Evolutionary conservation across 2,797 vertebrate genomes (phyloP).

Genomic region (Ibycter americanus): DNA sequence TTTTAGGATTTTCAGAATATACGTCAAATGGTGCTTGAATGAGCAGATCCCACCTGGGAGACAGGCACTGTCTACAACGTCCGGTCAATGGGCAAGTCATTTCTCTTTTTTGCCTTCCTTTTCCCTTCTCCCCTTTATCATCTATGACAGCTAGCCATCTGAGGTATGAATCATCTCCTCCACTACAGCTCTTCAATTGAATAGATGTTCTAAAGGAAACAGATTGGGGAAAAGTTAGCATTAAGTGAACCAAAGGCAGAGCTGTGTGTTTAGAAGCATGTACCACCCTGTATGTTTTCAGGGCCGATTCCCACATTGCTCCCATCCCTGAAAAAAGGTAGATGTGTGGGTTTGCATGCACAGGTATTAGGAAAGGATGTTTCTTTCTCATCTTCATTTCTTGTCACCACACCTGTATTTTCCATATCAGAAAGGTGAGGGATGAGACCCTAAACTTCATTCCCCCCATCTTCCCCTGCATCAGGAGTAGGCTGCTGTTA

Average conservation of each 20-base stretch:
- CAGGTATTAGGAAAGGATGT: background rate
- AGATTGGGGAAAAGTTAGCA: background rate
- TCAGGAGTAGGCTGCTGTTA: background rate
- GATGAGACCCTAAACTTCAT: background rate
- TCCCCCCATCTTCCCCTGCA: background rate
- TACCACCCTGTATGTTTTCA: background rate
- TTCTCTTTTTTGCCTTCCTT: background rate
- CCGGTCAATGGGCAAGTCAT: background rate
- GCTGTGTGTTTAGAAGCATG: background rate
- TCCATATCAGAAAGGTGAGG: background rate
- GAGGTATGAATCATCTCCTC: conserved; percentile 37
- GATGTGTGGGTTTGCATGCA: rapidly evolving
- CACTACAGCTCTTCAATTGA: conserved; percentile 13
- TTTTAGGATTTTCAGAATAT: background rate
- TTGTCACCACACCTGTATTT: background rate
- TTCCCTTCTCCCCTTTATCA: background rate
- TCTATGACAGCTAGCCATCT: background rate
- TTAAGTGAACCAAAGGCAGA: background rate
- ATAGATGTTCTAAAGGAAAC: background rate
- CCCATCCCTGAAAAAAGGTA: background rate
- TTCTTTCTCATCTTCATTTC: background rate
- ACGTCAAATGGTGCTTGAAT: background rate
- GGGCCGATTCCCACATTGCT: background rate
- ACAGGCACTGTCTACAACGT: background rate
- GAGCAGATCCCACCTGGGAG: background rate